Percentiles rank a stretch among this genome's conserved stretches.
These are phyloP conservation scores for Vanessa atalanta DNA, from an alignment of 1,140 invertebrate genomes.

Conservation along the genomic window DNA sequence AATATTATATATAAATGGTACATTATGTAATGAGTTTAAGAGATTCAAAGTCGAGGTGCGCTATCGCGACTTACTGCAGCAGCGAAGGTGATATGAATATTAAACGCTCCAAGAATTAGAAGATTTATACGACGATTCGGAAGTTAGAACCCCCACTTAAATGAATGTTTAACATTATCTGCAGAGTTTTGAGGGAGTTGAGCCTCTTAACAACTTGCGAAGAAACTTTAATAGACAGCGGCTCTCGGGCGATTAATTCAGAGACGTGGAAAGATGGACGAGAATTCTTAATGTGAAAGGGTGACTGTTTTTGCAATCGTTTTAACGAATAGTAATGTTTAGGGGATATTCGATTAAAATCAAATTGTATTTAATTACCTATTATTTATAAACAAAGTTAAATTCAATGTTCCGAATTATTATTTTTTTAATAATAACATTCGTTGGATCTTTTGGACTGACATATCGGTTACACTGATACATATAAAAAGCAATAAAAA, in stretches of 20 bases:
- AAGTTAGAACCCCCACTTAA: slow-evolving; percentile 73
- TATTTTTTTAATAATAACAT: too few species aligned
- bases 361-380: not conserved
- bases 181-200: slow-evolving; percentile 70
- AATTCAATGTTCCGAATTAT: not conserved
- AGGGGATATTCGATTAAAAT: not conserved
- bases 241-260: slow-evolving; percentile 78
- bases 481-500: not conserved
- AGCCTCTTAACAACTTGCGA: slow-evolving; percentile 75
- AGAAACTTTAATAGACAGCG: slow-evolving; percentile 78
- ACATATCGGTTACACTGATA: too few species aligned
- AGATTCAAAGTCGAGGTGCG: not conserved
- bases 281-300: slow-evolving; percentile 75
- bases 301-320: slow-evolving; percentile 51
- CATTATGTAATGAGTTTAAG: slow-evolving; percentile 4
- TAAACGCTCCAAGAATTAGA: slow-evolving; percentile 77
- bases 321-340: slow-evolving; percentile 5
- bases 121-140: slow-evolving; percentile 77
- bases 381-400: too few species aligned
- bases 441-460: too few species aligned
- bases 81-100: slow-evolving; percentile 76
- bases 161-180: slow-evolving; percentile 81
- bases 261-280: slow-evolving; percentile 70
- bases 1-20: not conserved
- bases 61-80: slow-evolving; percentile 16